These are phyloP conservation scores for Rhinolophus ferrumequinum DNA, from an alignment of 2,113 vertebrate genomes.

Conservation along the genomic window DNA sequence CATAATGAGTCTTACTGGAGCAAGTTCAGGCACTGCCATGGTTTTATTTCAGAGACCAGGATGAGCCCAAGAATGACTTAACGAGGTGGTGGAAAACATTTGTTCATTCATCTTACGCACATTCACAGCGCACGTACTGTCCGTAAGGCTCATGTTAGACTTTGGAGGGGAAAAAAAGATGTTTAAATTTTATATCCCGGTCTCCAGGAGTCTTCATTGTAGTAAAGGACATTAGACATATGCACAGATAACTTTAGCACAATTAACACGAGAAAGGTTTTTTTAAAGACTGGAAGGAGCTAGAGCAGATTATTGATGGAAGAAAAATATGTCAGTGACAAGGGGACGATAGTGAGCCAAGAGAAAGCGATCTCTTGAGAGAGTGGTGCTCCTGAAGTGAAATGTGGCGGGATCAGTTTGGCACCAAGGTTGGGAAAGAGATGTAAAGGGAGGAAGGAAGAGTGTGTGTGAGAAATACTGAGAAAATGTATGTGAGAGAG, in stretches of 20 bases:
- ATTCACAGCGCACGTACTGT: not conserved
- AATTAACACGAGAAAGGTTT: not conserved
- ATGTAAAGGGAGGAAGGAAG: not conserved
- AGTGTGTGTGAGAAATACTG: not conserved
- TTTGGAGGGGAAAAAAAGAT: not conserved
- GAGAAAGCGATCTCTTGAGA: not conserved
- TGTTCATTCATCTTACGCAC: not conserved
- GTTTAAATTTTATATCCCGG: not conserved
- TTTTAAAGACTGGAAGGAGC: not conserved
- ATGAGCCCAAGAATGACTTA: not conserved
- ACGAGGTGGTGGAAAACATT: not conserved
- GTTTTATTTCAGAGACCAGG: not conserved
- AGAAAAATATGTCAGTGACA: not conserved
- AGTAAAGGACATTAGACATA: not conserved
- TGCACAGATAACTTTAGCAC: not conserved
- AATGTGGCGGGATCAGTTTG: not conserved
- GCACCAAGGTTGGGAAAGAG: not conserved
- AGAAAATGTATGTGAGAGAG: not conserved
- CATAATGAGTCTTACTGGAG: not conserved
- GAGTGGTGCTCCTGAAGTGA: not conserved
- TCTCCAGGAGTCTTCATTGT: not conserved
- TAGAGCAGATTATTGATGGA: not conserved
- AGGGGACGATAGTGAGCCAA: not conserved
- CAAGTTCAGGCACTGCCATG: not conserved
- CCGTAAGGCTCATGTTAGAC: not conserved